phyloP scores from a whole-genome alignment of 2,888 invertebrate genomes.

The Amiota communis region DNA sequence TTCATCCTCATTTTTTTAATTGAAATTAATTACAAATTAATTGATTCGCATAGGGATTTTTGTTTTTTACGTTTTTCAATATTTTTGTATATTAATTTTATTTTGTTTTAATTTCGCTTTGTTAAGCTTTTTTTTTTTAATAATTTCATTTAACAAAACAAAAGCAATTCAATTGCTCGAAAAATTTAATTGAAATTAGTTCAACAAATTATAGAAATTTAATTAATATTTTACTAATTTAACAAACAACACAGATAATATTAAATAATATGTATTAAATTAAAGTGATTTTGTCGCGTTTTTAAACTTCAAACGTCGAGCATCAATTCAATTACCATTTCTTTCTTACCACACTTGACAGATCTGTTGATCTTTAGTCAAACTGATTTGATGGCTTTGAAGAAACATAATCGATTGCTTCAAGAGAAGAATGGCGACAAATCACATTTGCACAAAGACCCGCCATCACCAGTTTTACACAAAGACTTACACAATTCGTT shows the following conservation, averaged over 20 bases:
- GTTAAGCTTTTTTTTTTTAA: slow-evolving; percentile 40
- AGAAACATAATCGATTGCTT: neutral
- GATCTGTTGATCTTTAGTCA: too few species aligned
- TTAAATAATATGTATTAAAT: too few species aligned
- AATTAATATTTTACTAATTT: too few species aligned
- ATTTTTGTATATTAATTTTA: slow-evolving; percentile 34
- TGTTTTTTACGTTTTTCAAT: slow-evolving; percentile 40
- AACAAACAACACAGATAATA: too few species aligned
- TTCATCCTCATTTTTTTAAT: slow-evolving; percentile 55
- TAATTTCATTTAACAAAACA: slow-evolving; percentile 43
- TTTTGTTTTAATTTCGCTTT: slow-evolving; percentile 32
- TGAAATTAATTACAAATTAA: slow-evolving; percentile 73
- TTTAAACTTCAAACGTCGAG: slow-evolving; percentile 4
- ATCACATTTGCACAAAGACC: slow-evolving; percentile 85
- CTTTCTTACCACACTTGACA: neutral
- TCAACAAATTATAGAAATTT: slow-evolving; percentile 26
- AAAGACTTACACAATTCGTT: slow-evolving; percentile 78
- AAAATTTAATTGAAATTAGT: slow-evolving; percentile 37
- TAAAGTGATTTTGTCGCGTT: slow-evolving; percentile 52
- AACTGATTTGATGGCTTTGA: too few species aligned
- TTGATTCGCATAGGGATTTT: slow-evolving; percentile 73
- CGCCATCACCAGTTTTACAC: slow-evolving; percentile 81
- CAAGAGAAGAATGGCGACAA: slow-evolving; percentile 76
- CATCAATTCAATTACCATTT: slow-evolving; percentile 1
- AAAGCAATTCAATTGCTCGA: neutral